A percentile compares a stretch with the other conserved stretches of the same genome.
These are phyloP conservation scores for Poeciliopsis paucimaculata DNA, from an alignment of 2,797 vertebrate genomes.

Conservation along the genomic window DNA sequence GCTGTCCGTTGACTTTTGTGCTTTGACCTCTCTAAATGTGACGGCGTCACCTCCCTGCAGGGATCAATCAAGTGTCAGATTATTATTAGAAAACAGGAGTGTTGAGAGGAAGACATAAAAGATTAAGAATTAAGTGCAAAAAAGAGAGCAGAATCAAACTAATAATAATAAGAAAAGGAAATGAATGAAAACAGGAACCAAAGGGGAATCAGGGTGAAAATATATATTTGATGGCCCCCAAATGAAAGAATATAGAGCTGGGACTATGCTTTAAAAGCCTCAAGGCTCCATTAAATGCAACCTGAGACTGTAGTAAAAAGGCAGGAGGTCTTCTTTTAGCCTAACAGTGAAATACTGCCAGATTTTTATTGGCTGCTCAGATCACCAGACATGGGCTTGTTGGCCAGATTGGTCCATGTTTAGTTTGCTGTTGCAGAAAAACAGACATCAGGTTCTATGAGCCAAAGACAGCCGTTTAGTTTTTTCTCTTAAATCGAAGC, in stretches of 20 bases:
- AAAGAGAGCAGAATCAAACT: background rate
- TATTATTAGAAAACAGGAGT: constrained; percentile 1
- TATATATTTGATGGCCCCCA: background rate
- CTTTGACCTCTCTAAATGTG: constrained; percentile 2
- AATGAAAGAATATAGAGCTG: background rate
- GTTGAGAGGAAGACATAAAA: background rate
- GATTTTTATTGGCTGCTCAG: background rate
- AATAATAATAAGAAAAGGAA: background rate
- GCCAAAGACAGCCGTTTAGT: background rate
- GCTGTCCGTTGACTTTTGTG: background rate
- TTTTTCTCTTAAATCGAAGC: background rate
- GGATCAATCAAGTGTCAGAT: constrained; percentile 1
- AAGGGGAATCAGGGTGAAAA: background rate
- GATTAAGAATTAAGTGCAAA: background rate
- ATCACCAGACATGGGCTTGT: background rate
- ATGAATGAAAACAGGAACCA: background rate
- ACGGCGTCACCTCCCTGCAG: background rate
- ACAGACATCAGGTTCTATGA: background rate
- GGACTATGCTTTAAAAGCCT: background rate
- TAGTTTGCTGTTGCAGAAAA: background rate
- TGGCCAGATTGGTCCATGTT: background rate
- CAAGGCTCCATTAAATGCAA: background rate
- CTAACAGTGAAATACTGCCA: background rate
- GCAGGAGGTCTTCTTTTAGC: background rate
- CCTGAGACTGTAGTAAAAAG: background rate